Conservation (phyloP, 2,797 vertebrate species). For the Rhyacichthys aspro region DNA sequence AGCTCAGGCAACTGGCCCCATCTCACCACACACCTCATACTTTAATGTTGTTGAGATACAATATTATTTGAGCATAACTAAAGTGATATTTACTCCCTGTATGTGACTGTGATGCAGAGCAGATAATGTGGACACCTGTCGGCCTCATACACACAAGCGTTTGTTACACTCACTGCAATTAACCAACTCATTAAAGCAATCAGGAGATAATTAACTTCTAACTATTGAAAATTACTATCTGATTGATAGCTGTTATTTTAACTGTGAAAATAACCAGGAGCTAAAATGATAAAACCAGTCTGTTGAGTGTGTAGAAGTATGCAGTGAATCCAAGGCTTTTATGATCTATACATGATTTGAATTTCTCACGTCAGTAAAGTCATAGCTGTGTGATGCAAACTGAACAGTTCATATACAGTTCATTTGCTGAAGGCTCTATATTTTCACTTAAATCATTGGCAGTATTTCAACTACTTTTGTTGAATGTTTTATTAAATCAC, state of each 20-base stretch:
- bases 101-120: constrained; percentile 10
- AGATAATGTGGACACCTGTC: constrained; percentile 10
- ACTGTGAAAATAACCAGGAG: constrained; percentile 6
- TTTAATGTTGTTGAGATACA: not conserved
- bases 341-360: not conserved
- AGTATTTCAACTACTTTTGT: not conserved
- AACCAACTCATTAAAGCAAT: constrained; percentile 33
- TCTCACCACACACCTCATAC: too few species aligned
- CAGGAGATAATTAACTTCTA: constrained; percentile 25
- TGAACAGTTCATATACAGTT: not conserved
- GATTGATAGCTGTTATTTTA: constrained; percentile 15
- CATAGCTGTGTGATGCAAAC: not conserved
- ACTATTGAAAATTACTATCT: constrained; percentile 14
- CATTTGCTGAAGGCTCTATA: not conserved
- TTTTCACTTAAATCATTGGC: not conserved
- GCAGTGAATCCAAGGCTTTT: not conserved
- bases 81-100: constrained; percentile 1
- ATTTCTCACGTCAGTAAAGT: not conserved
- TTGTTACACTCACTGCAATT: constrained; percentile 22
- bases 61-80: not conserved
- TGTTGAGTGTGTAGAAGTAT: not conserved
- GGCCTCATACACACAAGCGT: constrained; percentile 19
- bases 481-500: constrained; percentile 12
- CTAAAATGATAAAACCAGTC: not conserved
- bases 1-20: too few species aligned